Base-by-base conservation (phyloP, 2,797 vertebrate genomes). In the Poecilia gillii region DNA sequence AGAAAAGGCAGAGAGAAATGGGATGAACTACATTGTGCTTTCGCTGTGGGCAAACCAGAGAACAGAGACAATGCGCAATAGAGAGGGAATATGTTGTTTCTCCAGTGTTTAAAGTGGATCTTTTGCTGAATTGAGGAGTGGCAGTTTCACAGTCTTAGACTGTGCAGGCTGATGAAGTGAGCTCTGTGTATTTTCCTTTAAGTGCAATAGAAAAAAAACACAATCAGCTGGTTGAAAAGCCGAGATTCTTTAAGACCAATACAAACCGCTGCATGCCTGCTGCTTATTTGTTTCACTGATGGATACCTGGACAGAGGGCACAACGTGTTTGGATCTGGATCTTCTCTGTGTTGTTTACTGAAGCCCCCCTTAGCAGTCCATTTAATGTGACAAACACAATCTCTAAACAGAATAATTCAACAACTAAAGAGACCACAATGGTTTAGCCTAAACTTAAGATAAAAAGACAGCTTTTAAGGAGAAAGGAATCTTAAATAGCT, bases 1-100 rank as follows among this genome's bases (percentile, higher is more conserved):
- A 74, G 57, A 68, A 68, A 81, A 7, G n/a, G 36, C 75, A 75
- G 62, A 76, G 66, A 72, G 59, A 43, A 85, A 77, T 79, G 41
- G 59, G 31, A 59, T 81, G 47, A 18, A 25, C 43, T 57, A 47
- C 47, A 76, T 23, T 72, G 49, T 80, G 59, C 31, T 73, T 86
- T 68, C 20, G 81, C 59, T 81, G 57, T 84, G 36, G 51, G 18
- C 68, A 76, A 81, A 28, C 16, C 0, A 25, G 70, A 73, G 49
- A 80, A 72, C 0, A 66, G 59, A 13, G 74, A 76, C 75, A 55
- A 18, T 79, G 39, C 16, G 47, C 23, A 75, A 57, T 72, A 36
- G 2, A 3, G 12, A 18, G 53, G 68, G 33, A 4, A 53, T 47
- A 41, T 79, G 28, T 39, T 79, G 28, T 45, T 49, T 76, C 23